phyloP scores from a whole-genome alignment of 2,888 invertebrate species.

The Diachrysia chrysitis region DNA sequence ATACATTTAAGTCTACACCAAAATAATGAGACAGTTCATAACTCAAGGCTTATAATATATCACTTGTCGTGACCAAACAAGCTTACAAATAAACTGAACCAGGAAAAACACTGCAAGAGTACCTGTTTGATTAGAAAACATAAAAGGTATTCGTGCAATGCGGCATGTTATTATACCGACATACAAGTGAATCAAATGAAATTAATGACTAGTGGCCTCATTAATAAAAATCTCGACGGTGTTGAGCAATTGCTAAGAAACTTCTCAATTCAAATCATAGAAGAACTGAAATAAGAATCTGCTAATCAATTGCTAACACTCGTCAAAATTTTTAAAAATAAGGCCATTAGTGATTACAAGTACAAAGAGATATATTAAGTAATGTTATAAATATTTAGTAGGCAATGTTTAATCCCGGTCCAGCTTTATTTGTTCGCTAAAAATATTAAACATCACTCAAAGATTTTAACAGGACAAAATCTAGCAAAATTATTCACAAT shows the following conservation, averaged over 20 bases:
- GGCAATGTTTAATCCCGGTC: slow-evolving; percentile 12
- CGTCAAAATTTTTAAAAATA: too few relatives aligned
- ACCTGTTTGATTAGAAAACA: neutral
- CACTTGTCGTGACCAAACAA: slow-evolving; percentile 37
- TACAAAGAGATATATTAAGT: too few relatives aligned
- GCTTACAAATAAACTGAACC: slow-evolving; percentile 36
- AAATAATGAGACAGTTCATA: slow-evolving; percentile 30
- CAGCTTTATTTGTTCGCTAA: slow-evolving; percentile 31
- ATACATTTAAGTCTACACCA: slow-evolving; percentile 43
- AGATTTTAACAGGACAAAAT: neutral
- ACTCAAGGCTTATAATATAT: slow-evolving; percentile 43
- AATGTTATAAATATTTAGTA: slow-evolving; percentile 10
- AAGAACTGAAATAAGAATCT: too few relatives aligned
- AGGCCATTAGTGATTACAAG: too few relatives aligned
- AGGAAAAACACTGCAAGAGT: neutral
- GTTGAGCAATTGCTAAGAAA: too few relatives aligned
- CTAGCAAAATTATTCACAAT: slow-evolving; percentile 6
- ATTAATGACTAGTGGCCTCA: too few relatives aligned
- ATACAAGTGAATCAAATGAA: too few relatives aligned
- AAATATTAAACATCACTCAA: slow-evolving; percentile 18
- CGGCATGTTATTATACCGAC: too few relatives aligned
- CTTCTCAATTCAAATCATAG: too few relatives aligned
- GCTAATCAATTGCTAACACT: too few relatives aligned
- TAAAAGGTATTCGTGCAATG: too few relatives aligned
- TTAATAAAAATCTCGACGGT: too few relatives aligned